Conservation (phyloP, 92 coral and sea anemone genomes). For the Parazoanthus swiftii region DNA sequence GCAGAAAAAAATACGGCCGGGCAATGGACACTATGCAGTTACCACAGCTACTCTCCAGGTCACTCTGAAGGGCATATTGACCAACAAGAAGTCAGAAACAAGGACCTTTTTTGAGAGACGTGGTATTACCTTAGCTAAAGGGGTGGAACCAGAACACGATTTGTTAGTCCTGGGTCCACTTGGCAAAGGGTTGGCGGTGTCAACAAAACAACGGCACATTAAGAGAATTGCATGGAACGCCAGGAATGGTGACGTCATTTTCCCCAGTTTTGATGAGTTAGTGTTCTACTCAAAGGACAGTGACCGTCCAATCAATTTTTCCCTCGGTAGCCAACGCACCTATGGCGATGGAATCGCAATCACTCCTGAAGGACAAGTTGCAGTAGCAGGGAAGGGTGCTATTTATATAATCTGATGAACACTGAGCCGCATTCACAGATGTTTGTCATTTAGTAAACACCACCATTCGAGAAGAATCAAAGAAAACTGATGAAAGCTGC, state of each 20-base stretch:
- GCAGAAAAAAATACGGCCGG: neutral
- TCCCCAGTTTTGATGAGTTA: neutral
- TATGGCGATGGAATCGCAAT: neutral
- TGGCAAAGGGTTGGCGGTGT: slow-evolving; percentile 11
- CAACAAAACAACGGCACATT: neutral
- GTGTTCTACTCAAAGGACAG: neutral
- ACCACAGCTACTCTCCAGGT: neutral
- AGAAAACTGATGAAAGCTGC: no score
- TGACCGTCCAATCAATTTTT: neutral
- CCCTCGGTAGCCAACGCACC: neutral
- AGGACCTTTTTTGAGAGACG: neutral
- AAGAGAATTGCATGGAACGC: slow-evolving; percentile 18
- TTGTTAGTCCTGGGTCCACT: slow-evolving; percentile 10
- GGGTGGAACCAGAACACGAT: neutral
- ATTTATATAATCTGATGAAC: neutral
- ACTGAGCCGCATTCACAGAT: neutral
- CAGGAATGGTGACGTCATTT: slow-evolving; percentile 22
- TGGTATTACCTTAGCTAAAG: neutral
- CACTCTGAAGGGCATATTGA: neutral
- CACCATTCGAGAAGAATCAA: no score
- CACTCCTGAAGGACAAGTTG: slow-evolving; percentile 13
- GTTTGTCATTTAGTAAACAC: neutral
- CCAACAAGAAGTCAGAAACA: neutral
- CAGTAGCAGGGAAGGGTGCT: neutral
- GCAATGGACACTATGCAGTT: neutral